A percentile compares a stretch with the other conserved stretches of the same genome.
Evolutionary conservation across 2,113 vertebrate genomes (phyloP).

Genomic region (Lichenostomus cassidix): DNA sequence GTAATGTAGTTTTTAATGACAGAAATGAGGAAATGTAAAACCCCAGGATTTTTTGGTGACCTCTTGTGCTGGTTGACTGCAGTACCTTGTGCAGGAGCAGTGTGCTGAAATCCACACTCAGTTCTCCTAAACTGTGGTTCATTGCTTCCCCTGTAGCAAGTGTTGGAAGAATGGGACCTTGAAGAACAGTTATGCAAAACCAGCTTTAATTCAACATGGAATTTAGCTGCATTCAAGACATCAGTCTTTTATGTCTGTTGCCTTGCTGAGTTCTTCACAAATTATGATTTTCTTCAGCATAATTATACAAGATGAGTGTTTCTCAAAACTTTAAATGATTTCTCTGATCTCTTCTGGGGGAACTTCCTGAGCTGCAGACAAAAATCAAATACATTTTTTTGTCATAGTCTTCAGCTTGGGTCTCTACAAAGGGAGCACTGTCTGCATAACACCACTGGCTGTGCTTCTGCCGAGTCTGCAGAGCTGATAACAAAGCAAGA

Average conservation of each 20-base stretch:
- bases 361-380: neutral
- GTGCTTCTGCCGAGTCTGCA: conserved; percentile 1
- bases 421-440: conserved; percentile 29
- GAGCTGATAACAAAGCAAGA: conserved; percentile 4
- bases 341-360: neutral
- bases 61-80: neutral
- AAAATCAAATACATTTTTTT: neutral
- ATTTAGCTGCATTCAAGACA: neutral
- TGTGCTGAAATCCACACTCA: neutral
- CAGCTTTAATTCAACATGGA: neutral
- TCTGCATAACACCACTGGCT: neutral
- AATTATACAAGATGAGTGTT: neutral
- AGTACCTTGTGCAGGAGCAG: neutral
- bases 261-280: neutral
- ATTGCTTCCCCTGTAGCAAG: neutral
- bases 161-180: neutral
- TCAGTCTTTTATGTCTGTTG: neutral
- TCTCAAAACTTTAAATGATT: neutral
- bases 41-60: neutral
- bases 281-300: neutral
- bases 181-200: neutral
- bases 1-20: neutral
- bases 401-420: neutral
- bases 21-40: neutral
- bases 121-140: neutral